Evolutionary conservation across 2,797 vertebrate genomes (phyloP).

Genomic region (Melanotaenia nigrans): DNA sequence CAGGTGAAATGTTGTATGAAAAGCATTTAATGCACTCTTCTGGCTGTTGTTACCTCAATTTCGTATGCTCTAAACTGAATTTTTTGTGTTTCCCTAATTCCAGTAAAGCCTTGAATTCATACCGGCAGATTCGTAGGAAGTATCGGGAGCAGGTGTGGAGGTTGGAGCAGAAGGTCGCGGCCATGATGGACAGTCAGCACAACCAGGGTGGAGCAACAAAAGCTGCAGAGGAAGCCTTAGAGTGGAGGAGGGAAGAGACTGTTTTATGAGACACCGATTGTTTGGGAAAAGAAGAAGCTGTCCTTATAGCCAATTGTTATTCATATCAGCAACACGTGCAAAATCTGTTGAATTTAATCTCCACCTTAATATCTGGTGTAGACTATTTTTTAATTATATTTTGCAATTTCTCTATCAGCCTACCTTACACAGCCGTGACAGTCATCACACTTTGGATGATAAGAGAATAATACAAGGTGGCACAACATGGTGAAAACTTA

Average conservation of each 20-base stretch:
- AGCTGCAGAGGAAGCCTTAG: slow-evolving; percentile 66
- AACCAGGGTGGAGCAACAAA: slow-evolving; percentile 70
- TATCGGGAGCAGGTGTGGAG: slow-evolving; percentile 87
- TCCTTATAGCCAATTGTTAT: neutral
- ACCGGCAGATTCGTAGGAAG: slow-evolving; percentile 86
- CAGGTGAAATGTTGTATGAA: slow-evolving; percentile 63
- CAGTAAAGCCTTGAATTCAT: slow-evolving; percentile 87
- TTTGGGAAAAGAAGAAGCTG: neutral
- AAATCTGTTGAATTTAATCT: slow-evolving; percentile 3
- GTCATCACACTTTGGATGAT: slow-evolving; percentile 1
- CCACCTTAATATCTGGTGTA: neutral
- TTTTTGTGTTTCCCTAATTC: neutral
- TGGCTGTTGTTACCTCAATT: neutral
- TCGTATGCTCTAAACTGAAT: neutral
- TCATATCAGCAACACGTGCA: neutral
- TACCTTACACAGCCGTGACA: neutral
- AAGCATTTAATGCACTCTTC: neutral
- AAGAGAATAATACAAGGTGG: neutral
- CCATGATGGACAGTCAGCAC: slow-evolving; percentile 82
- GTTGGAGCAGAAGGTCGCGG: slow-evolving; percentile 84
- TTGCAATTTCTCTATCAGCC: neutral
- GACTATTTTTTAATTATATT: neutral
- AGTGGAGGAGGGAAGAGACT: slow-evolving; percentile 82
- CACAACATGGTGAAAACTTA: too few relatives aligned
- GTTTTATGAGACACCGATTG: slow-evolving; percentile 70